Evolutionary conservation across 1,140 invertebrate genomes (phyloP).

Genomic region (Drosophila kohkoa): DNA sequence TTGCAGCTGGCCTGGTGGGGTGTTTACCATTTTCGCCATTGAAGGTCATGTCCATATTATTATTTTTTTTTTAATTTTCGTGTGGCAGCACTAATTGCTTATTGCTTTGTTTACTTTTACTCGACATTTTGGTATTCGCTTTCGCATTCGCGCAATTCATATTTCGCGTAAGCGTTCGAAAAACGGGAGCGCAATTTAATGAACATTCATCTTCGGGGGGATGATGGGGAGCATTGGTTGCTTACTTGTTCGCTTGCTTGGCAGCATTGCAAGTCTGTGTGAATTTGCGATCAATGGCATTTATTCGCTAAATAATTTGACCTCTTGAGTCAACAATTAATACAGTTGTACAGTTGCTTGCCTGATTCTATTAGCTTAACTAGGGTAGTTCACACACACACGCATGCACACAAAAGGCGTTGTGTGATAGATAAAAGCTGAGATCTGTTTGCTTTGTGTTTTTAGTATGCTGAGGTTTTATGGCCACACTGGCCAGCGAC

Average conservation of each 20-base stretch:
- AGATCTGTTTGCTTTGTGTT: constrained; percentile 23
- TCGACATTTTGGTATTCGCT: constrained; percentile 39
- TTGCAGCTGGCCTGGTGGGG: constrained; percentile 56
- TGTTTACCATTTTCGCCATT: constrained; percentile 65
- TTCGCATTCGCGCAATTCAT: constrained; percentile 27
- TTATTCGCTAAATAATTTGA: constrained; percentile 77
- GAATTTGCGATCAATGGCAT: constrained; percentile 78
- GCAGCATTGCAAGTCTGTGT: constrained; percentile 45
- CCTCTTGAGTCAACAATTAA: constrained; percentile 78
- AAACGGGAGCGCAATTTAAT: constrained; percentile 76
- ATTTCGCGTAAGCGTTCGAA: constrained; percentile 38
- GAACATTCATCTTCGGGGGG: constrained; percentile 20
- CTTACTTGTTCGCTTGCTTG: background rate
- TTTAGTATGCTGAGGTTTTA: constrained; percentile 45
- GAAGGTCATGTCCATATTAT: constrained; percentile 63
- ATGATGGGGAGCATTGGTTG: constrained; percentile 7
- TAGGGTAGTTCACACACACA: constrained; percentile 27
- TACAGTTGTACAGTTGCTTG: constrained; percentile 30
- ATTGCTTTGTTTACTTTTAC: constrained; percentile 80
- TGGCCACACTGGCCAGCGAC: constrained; percentile 48
- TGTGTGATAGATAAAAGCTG: constrained; percentile 42
- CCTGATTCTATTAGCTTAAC: constrained; percentile 73
- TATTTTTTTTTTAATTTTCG: constrained; percentile 30
- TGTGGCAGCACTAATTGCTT: constrained; percentile 75
- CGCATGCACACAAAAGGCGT: constrained; percentile 15